Base-by-base conservation (phyloP, 2,797 vertebrate genomes). In the Carduelis carduelis region DNA sequence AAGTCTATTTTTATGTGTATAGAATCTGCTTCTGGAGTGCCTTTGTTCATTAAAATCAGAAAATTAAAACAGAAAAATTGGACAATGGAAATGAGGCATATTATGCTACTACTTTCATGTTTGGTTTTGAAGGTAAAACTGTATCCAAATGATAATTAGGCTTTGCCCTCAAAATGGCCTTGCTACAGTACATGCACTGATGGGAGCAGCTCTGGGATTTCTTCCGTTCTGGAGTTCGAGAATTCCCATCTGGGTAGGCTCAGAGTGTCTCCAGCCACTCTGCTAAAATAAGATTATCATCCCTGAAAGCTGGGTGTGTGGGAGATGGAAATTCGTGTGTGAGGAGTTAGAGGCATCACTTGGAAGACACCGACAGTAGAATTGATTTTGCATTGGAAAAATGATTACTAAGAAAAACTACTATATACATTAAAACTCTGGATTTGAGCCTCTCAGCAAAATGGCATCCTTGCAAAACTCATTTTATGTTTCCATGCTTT, bases 71-170 rank as follows among this genome's bases (percentile, higher is more conserved):
- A 88, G 82, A 93, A 86, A 66, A 96, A 96, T 86, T 41, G 95
- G 95, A 85, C 91, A 91, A 71, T 95, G 90, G 96, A 96, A 96
- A 96, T 88, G 88, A 94, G 61, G 49, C 91, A 84, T 95, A 85
- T 82, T 64, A 44, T 76, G n/a, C 57, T 94, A 87, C 91, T 96
- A 94, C 80, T 97, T 97, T 97, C 86, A 95, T 95, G 96, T 96
- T 97, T 97, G 93, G 70, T 95, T 93, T 96, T 63, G 52, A 95
- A 98, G 93, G 91, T 97, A 96, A 96, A 97, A 96, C 63, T 94
- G 43, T 98, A 94, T 97, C 97, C 97, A 95, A 97, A 94, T 93
- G 79, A 82, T 97, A 98, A 98, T 98, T 98, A 97, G 87, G 50
- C 83, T 94, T 94, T 96, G 95, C 88, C 96, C 97, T 98, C 95